Conservation (phyloP, 2,888 invertebrate genomes). For the Andrena dorsata region DNA sequence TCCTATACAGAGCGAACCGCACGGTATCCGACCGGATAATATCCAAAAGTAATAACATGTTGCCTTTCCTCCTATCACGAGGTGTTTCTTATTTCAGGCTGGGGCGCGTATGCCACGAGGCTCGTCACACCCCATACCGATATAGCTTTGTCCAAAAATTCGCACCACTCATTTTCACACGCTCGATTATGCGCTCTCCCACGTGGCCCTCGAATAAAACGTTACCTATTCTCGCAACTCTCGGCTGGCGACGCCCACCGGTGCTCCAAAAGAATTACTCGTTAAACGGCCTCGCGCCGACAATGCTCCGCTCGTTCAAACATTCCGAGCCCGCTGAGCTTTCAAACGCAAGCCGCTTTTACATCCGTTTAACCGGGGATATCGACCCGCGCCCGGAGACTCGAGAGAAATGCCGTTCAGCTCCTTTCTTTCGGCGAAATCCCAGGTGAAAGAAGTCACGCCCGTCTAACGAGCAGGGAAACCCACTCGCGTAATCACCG, state of each 20-base stretch:
- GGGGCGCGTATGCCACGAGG: too few species aligned
- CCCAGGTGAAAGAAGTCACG: neutral
- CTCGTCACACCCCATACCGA: too few species aligned
- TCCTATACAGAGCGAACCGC: too few species aligned
- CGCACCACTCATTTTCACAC: conserved; percentile 35
- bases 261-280: conserved; percentile 17
- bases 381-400: too few species aligned
- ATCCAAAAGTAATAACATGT: too few species aligned
- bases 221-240: conserved; percentile 2
- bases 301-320: conserved; percentile 12
- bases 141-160: neutral
- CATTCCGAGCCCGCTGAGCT: neutral
- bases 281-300: neutral
- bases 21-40: too few species aligned
- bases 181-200: neutral
- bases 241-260: conserved; percentile 20
- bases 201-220: conserved; percentile 20
- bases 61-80: too few species aligned
- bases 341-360: neutral
- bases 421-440: neutral
- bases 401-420: neutral
- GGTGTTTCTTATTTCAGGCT: too few species aligned
- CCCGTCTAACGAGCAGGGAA: neutral
- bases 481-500: conserved; percentile 18
- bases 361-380: neutral